Evolutionary conservation across 2,888 invertebrate genomes (phyloP), one percentile per base, ranked within the genome.

Genomic region (Zeuzera pyrina): DNA sequence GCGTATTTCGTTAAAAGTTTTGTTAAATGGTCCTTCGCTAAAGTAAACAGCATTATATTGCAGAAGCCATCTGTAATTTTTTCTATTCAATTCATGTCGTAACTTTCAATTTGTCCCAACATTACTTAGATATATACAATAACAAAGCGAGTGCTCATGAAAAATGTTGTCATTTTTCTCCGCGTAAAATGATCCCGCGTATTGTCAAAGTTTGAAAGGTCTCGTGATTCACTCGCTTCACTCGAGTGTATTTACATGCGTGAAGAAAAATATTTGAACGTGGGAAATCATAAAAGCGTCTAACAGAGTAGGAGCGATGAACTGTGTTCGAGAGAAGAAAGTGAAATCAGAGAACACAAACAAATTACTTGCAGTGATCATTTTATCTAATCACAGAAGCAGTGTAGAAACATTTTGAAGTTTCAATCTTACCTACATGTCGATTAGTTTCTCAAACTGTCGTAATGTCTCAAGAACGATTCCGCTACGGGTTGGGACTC

Each of bases 191-290:
- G 61, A 67, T 65, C 58, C 45, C 42, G 44, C 42, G 47, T 63
- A 60, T 65, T 69, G 64, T 64, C 53, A 57, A 60, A 68, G 50
- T 67, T 69, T 47, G 53, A 55, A 57, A 59, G 58, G 54, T 45
- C 46, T 41, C 43, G 53, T 57, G 59, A 63, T 56, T 68, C 56
- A 59, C 51, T 56, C 49, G 39, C 39, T 39, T 36, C 35, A 33
- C 31, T 42, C 36, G 38, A 55, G 52, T 63, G 54, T 69, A 59
- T 68, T 63, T 65, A 57, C 59, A 57, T 59, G 51, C 52, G 55
- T 46, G 46, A 39, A 45, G 48, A 46, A 49, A 57, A 57, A 57
- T 60, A 53, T 63, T 62, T 57, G 55, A 49, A 50, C 47, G 43
- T 47, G 49, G 48, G 46, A 47, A 51, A 53, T 47, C 47, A 46